Evolutionary conservation across 2,797 vertebrate genomes (phyloP).

Genomic region (Harpagifer antarcticus): DNA sequence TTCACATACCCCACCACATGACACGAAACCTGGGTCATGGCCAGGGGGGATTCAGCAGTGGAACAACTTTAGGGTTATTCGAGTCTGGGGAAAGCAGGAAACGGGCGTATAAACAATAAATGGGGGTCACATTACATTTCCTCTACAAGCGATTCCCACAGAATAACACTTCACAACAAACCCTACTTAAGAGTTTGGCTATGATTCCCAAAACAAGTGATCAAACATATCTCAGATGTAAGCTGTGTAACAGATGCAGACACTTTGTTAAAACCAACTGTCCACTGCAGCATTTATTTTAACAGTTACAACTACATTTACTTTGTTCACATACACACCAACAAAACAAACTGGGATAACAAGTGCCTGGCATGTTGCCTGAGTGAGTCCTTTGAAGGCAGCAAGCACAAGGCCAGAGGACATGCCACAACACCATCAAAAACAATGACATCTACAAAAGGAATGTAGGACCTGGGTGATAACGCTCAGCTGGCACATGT

Average conservation of each 20-base stretch:
- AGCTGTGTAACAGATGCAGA: conserved; percentile 55
- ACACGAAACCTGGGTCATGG: conserved; percentile 75
- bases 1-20: conserved; percentile 78
- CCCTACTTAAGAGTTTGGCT: conserved; percentile 26
- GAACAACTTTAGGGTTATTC: conserved; percentile 72
- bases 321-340: conserved; percentile 36
- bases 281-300: conserved; percentile 1
- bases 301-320: not conserved
- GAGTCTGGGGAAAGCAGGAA: conserved; percentile 82
- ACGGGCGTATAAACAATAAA: conserved; percentile 83
- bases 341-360: conserved; percentile 43
- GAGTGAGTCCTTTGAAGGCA: conserved; percentile 65
- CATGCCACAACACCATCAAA: conserved; percentile 70
- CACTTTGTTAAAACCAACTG: conserved; percentile 52
- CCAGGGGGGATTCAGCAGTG: conserved; percentile 75
- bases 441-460: conserved; percentile 73
- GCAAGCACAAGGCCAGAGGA: conserved; percentile 63
- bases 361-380: conserved; percentile 58
- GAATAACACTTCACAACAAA: conserved; percentile 66
- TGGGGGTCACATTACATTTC: conserved; percentile 77
- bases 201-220: conserved; percentile 51
- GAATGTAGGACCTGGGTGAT: conserved; percentile 78
- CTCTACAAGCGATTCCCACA: conserved; percentile 71
- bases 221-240: conserved; percentile 51
- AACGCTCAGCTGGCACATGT: conserved; percentile 71